Conservation (phyloP, 2,888 invertebrate genomes). For the Cantharis rustica region DNA sequence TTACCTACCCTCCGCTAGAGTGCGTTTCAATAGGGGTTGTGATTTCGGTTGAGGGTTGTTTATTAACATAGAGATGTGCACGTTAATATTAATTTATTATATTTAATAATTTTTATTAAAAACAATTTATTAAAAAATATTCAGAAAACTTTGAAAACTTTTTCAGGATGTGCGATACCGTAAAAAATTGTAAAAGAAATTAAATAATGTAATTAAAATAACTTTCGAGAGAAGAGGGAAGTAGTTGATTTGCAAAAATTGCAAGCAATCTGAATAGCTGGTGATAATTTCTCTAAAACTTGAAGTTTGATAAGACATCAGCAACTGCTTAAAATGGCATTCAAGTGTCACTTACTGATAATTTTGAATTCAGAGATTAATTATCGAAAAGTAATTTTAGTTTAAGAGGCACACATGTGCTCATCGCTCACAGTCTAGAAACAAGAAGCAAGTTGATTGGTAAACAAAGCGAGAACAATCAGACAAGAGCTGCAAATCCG, state of each 20-base stretch:
- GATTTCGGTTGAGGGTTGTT: background rate
- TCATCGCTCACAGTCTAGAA: conserved; percentile 28
- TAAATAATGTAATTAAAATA: background rate
- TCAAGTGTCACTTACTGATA: background rate
- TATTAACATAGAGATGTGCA: background rate
- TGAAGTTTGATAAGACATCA: background rate
- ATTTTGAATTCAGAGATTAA: background rate
- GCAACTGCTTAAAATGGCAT: background rate
- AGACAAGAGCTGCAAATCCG: conserved; percentile 51
- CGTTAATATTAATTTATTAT: too few relatives aligned
- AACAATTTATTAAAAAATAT: too few relatives aligned
- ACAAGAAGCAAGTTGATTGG: conserved; percentile 43
- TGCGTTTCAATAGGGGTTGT: background rate
- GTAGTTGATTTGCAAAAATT: background rate
- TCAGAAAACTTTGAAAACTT: too few relatives aligned
- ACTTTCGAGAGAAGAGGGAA: background rate
- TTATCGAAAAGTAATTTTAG: conserved; percentile 28
- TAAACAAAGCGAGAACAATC: conserved; percentile 54
- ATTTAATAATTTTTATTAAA: too few relatives aligned
- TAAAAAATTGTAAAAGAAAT: too few relatives aligned
- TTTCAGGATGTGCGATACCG: too few relatives aligned
- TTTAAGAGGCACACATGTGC: conserved; percentile 26
- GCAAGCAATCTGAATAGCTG: background rate
- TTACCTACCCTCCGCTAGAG: background rate
- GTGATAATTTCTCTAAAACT: background rate